phyloP scores from a whole-genome alignment of 1,140 invertebrate genomes.

The Calephelis virginiensis region DNA sequence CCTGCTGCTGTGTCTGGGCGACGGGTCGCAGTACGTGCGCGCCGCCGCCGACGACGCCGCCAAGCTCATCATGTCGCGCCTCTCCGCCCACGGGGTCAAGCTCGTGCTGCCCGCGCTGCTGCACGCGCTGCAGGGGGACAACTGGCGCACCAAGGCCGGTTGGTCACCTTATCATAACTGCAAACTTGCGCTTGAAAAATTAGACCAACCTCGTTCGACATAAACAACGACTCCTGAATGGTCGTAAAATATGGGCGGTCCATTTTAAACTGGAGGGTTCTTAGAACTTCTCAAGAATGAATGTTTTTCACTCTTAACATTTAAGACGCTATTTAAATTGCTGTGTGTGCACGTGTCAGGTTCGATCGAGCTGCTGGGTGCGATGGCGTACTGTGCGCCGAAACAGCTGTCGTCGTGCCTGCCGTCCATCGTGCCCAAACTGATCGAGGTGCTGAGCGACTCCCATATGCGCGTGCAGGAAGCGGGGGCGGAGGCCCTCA shows the following conservation, averaged over 20 bases:
- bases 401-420: constrained; percentile 98
- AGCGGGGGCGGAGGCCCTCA: constrained; percentile 95
- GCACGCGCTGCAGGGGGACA: constrained; percentile 96
- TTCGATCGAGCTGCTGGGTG: constrained; percentile 96
- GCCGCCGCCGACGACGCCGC: constrained; percentile 97
- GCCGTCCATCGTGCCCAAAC: constrained; percentile 98
- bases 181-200: no score
- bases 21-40: constrained; percentile 93
- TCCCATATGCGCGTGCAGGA: constrained; percentile 99
- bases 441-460: constrained; percentile 98
- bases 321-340: no score
- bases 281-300: no score
- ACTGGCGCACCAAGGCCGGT: constrained; percentile 99
- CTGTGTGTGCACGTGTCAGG: constrained; percentile 73
- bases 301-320: no score
- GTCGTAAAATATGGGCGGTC: no score
- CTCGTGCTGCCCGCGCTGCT: constrained; percentile 94
- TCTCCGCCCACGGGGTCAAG: constrained; percentile 98
- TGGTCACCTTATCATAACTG: constrained; percentile 26
- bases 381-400: constrained; percentile 98
- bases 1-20: constrained; percentile 96
- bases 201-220: no score
- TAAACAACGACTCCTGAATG: no score
- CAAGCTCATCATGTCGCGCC: constrained; percentile 96
- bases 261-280: no score